Base-by-base conservation (phyloP, 2,888 invertebrate genomes). In the Syrphus vitripennis region DNA sequence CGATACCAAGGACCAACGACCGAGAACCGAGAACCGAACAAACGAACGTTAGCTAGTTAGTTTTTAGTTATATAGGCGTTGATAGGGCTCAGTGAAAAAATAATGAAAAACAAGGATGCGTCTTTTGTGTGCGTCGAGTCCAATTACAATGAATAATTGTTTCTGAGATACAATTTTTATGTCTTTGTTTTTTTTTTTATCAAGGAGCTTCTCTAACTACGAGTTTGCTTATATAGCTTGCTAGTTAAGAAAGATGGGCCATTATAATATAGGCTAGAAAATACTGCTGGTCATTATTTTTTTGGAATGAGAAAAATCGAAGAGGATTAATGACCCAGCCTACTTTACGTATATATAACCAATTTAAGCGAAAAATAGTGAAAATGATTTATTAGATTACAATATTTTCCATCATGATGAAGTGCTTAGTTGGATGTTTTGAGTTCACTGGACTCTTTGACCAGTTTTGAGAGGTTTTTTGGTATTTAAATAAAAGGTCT, bases 141-240 rank as follows among this genome's bases (percentile, higher is more conserved):
- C 84, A 84, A 84, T 84, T 84, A 84, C 65, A 81, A 76, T 84
- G 84, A 84, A 80, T 84, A 84, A 84, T 84, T 67, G 84, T 67
- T 72, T 76, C 50, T 16, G 40, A 69, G 71, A 76, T 76, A 81
- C 67, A 75, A 75, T 74, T 79, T 83, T 70, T 84, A 29, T 65
- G 40, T 67, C 34, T 24, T 45, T 21, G 19, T 69, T 34, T 4
- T 26, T 37, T 16, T 57, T 16, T 57, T 19, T 14, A 0, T 37
- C 21, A 14, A 24, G 26, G 9, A 14, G 1, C 14, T n/a, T n/a
- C n/a, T n/a, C n/a, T n/a, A n/a, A n/a, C n/a, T n/a, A n/a, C n/a
- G n/a, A n/a, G n/a, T n/a, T n/a, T n/a, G n/a, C n/a, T n/a, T n/a
- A n/a, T n/a, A n/a, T n/a, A n/a, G n/a, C 26, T 45, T 5, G 4